These are phyloP conservation scores for Cottoperca gobio DNA, from an alignment of 2,797 vertebrate genomes.

Conservation along the genomic window DNA sequence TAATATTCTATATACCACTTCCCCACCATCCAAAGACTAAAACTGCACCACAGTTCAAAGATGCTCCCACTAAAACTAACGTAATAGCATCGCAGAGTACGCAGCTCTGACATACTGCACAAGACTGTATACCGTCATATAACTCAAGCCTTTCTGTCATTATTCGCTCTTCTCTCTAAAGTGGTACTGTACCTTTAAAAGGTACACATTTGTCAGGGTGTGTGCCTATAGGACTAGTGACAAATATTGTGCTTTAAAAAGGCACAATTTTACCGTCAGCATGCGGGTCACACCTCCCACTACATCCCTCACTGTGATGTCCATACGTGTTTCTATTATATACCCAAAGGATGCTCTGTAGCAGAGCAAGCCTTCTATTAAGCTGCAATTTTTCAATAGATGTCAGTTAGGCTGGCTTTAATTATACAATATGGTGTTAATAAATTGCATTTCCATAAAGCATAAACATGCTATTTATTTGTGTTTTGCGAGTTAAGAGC, in stretches of 20 bases:
- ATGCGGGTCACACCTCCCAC: slow-evolving; percentile 22
- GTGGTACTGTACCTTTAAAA: too few relatives aligned
- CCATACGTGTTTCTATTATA: slow-evolving; percentile 19
- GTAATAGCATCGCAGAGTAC: too few relatives aligned
- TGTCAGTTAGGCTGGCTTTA: slow-evolving; percentile 21
- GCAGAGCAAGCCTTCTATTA: slow-evolving; percentile 1
- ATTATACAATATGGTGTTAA: slow-evolving; percentile 11
- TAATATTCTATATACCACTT: too few relatives aligned
- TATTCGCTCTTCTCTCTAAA: neutral
- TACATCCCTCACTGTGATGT: slow-evolving; percentile 22
- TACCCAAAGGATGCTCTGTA: slow-evolving; percentile 1
- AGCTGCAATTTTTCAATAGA: slow-evolving; percentile 27
- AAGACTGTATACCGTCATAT: neutral
- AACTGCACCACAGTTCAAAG: neutral
- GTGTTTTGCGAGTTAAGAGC: neutral
- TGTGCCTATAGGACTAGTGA: neutral
- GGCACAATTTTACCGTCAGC: slow-evolving; percentile 5
- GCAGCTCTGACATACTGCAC: neutral
- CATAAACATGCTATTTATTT: slow-evolving; percentile 20
- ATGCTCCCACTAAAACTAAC: slow-evolving; percentile 1
- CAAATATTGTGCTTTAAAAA: slow-evolving; percentile 2
- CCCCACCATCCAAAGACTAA: neutral
- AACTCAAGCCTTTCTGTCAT: neutral
- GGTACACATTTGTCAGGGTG: neutral
- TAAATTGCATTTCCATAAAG: slow-evolving; percentile 31